A percentile compares a stretch with the other conserved stretches of the same genome.
These are phyloP conservation scores for Microchrysa polita DNA, from an alignment of 2,888 invertebrate species.

Conservation along the genomic window DNA sequence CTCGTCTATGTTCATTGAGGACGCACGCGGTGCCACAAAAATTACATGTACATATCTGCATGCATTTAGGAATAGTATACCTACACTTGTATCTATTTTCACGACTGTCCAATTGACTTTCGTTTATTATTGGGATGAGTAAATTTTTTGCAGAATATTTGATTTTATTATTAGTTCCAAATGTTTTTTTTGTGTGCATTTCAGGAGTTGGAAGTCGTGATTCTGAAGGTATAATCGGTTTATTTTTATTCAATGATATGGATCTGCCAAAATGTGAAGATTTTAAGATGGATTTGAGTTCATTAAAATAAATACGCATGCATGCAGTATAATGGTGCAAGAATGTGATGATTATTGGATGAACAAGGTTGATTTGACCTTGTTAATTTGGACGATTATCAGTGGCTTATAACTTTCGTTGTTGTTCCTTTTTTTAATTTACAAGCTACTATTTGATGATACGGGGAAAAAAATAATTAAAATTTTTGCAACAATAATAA, in stretches of 20 bases:
- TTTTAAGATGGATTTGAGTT: conserved; percentile 14
- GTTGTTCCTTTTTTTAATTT: too few relatives aligned
- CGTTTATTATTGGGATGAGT: conserved; percentile 22
- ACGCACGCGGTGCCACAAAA: too few relatives aligned
- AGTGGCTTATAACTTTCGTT: too few relatives aligned
- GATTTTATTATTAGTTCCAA: conserved; percentile 18
- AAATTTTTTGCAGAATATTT: conserved; percentile 18
- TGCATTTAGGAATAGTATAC: too few relatives aligned
- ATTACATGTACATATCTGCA: neutral
- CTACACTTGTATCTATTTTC: neutral
- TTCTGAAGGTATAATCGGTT: neutral
- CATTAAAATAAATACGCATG: conserved; percentile 25
- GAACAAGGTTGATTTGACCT: conserved; percentile 26
- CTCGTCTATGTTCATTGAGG: conserved; percentile 4
- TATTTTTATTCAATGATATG: too few relatives aligned
- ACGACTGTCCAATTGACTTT: neutral
- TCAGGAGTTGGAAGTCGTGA: too few relatives aligned
- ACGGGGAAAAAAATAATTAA: too few relatives aligned
- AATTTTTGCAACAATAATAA: too few relatives aligned
- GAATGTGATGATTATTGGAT: neutral
- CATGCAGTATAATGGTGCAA: neutral
- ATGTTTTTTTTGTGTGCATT: too few relatives aligned
- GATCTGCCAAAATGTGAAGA: too few relatives aligned
- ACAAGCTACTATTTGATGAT: too few relatives aligned
- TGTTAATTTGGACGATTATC: neutral